Evolutionary conservation across 2,888 invertebrate species (phyloP), one percentile per base, ranked within the genome.

Genomic region (Arctia plantaginis): DNA sequence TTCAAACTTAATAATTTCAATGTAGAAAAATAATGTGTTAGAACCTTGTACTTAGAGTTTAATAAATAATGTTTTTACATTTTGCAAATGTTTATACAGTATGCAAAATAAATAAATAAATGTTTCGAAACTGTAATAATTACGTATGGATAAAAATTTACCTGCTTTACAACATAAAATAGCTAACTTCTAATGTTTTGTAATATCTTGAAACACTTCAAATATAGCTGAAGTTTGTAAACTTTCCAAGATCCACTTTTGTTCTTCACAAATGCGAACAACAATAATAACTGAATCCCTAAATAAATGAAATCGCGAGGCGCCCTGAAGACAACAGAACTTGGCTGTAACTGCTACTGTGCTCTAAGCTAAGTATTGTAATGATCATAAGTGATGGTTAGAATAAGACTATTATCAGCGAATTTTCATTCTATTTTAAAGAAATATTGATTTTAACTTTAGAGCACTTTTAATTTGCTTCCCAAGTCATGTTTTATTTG

Each of bases 351-450:
- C 69, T 73, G 77, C 65, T 87, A 87, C 90, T 89, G 88, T 90
- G 89, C 88, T 87, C 86, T 89, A 90, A 89, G 86, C 88, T 93
- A 91, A 91, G 89, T 92, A 93, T 92, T 93, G 84, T 91, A 90
- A 90, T 87, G 92, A 90, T 90, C 85, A 82, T 95, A 94, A 94
- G 94, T 91, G 93, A 93, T 91, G 90, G 79, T 84, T 93, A 92
- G 89, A 77, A 39, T 91, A 91, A 91, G 89, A 27, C 89, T 81
- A 89, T 88, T 87, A 83, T 80, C 88, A 87, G 85, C 84, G 75
- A 72, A 84, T 85, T 84, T 79, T 77, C 82, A 80, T 72, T 75
- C 71, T 76, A 33, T 71, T 77, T 73, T 76, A 76, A 44, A 68
- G 74, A 75, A 59, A 70, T 33, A 67, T 80, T 80, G 78, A 82